A percentile compares a stretch with the other conserved stretches of the same genome.
These are phyloP conservation scores for Meghimatium bilineatum DNA, from an alignment of 2,888 invertebrate species.

Conservation along the genomic window DNA sequence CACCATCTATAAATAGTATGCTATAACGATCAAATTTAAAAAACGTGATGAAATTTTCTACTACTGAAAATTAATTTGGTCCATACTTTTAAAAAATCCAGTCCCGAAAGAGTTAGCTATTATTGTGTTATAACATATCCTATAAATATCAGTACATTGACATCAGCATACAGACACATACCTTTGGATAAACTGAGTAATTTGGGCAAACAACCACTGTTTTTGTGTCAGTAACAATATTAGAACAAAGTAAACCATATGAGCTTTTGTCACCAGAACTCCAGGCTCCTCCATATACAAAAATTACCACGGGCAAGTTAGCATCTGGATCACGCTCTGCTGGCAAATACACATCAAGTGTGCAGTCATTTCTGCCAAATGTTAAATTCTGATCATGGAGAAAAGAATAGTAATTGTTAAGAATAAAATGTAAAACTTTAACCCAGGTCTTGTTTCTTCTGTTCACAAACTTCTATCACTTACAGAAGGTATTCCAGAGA, in stretches of 20 bases:
- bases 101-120: too few species aligned
- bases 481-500: too few species aligned
- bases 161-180: conserved; percentile 47
- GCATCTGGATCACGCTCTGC: neutral
- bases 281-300: conserved; percentile 75
- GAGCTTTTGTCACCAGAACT: conserved; percentile 72
- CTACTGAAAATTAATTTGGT: too few species aligned
- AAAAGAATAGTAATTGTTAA: neutral
- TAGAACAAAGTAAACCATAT: conserved; percentile 71
- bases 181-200: conserved; percentile 74
- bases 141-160: too few species aligned
- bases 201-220: conserved; percentile 73
- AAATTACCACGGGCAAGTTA: conserved; percentile 68
- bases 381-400: conserved; percentile 63
- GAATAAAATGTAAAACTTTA: neutral
- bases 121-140: too few species aligned
- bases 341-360: conserved; percentile 71
- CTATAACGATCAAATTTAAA: too few species aligned
- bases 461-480: too few species aligned
- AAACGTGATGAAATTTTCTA: too few species aligned
- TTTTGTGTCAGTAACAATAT: conserved; percentile 66
- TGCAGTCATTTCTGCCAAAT: conserved; percentile 70
- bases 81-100: too few species aligned
- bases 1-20: too few species aligned
- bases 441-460: too few species aligned